Evolutionary conservation across 2,797 vertebrate species (phyloP).

Genomic region (Echiichthys vipera): DNA sequence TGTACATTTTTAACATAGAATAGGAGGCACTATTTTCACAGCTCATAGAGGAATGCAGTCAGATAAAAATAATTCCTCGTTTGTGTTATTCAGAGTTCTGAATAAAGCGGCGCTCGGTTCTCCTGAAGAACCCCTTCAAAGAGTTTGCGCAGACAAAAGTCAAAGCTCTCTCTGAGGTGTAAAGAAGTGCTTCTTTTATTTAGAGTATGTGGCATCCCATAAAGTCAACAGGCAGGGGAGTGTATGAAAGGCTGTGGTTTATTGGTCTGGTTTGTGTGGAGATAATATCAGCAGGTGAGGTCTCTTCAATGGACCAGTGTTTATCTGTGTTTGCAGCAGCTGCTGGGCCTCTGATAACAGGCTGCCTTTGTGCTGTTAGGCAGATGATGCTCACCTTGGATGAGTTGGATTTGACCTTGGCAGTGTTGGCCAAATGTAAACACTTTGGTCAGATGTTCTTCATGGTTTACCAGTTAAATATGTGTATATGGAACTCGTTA

Average conservation of each 20-base stretch:
- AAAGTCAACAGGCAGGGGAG: slow-evolving; percentile 74
- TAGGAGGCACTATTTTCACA: background rate
- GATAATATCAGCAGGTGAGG: slow-evolving; percentile 87
- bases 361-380: slow-evolving; percentile 55
- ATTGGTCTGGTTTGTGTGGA: slow-evolving; percentile 71
- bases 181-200: slow-evolving; percentile 67
- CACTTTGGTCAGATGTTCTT: slow-evolving; percentile 17
- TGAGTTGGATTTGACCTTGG: slow-evolving; percentile 58
- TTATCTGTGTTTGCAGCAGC: slow-evolving; percentile 84
- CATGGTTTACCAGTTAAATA: background rate
- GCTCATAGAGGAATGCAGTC: background rate
- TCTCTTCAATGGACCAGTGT: slow-evolving; percentile 77
- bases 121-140: slow-evolving; percentile 32
- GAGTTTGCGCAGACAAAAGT: slow-evolving; percentile 27
- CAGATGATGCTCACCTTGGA: slow-evolving; percentile 62
- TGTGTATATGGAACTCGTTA: too few relatives aligned
- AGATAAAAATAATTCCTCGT: background rate
- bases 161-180: slow-evolving; percentile 47
- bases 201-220: slow-evolving; percentile 64
- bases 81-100: slow-evolving; percentile 7
- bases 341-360: slow-evolving; percentile 77
- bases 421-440: slow-evolving; percentile 36
- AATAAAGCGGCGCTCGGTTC: background rate
- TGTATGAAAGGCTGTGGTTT: slow-evolving; percentile 80
- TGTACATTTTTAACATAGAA: background rate